Evolutionary conservation across 2,113 vertebrate genomes (phyloP), one percentile per base, ranked within the genome.

Genomic region (Mormyrus lacerda): DNA sequence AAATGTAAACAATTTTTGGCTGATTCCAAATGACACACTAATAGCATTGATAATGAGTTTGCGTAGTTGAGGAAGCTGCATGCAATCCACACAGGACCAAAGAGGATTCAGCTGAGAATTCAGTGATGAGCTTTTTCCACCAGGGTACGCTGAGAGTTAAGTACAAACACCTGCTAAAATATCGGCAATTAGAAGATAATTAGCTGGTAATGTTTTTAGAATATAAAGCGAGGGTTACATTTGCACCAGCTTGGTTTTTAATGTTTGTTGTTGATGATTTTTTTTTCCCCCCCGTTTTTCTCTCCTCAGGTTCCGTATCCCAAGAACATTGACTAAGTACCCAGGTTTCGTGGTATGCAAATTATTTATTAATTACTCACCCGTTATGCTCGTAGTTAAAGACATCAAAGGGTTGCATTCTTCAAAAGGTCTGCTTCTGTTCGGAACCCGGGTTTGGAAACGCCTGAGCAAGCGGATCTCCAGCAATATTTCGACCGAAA

Each of bases 181-280:
- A 95, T 95, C 96, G 95, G 96, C 96, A 97, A 97, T 97, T 97
- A 97, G 96, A 96, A 96, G 95, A 95, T 96, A 97, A 97, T 97
- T 97, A 97, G 96, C 96, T 96, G 96, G 95, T 97, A 96, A 97
- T 97, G 96, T 97, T 97, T 96, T 96, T 95, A 95, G 96, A 96
- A 96, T 97, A 97, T 96, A 96, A 96, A 96, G 96, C 96, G 95
- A 97, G 96, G 95, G 96, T 97, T 96, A 97, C 95, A 97, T 96
- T 97, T 96, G 96, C 96, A 97, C 96, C 95, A 96, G 96, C 96
- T 96, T 96, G 96, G 95, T 96, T 96, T 96, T 96, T 96, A 96
- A 97, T 96, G 95, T 95, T 94, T 95, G 95, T 95, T 53, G 82
- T 88, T 90, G 88, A 84, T 61, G 76, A 61, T 69, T 88, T 96